Evolutionary conservation across 2,888 invertebrate species (phyloP).

Genomic region (Geotrupes spiniger): DNA sequence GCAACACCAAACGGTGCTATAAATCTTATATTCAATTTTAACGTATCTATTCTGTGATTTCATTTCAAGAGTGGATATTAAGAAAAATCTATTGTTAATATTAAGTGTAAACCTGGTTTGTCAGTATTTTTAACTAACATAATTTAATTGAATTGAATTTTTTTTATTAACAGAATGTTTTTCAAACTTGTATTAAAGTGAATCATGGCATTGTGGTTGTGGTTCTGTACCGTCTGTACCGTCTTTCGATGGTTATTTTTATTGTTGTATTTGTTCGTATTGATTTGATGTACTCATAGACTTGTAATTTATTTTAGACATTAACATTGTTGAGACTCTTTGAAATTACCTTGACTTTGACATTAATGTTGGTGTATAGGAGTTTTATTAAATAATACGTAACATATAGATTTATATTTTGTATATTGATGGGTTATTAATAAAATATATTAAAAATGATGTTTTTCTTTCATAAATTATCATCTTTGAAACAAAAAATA

Average conservation of each 20-base stretch:
- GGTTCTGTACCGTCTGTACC: not conserved
- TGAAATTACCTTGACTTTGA: too few relatives aligned
- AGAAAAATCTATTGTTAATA: constrained; percentile 3
- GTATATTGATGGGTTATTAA: too few relatives aligned
- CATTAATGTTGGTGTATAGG: constrained; percentile 2
- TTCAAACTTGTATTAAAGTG: not conserved
- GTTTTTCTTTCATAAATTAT: too few relatives aligned
- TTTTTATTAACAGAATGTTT: not conserved
- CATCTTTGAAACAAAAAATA: too few relatives aligned
- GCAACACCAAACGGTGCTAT: constrained; percentile 9
- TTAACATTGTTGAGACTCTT: constrained; percentile 7
- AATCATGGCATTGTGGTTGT: not conserved
- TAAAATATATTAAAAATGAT: too few relatives aligned
- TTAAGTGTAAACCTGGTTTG: not conserved
- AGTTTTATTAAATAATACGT: constrained; percentile 3
- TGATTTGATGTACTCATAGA: constrained; percentile 5
- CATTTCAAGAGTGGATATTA: constrained; percentile 8
- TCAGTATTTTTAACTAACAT: constrained; percentile 8
- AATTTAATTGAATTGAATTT: not conserved
- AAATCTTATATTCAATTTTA: constrained; percentile 6
- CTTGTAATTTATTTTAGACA: constrained; percentile 11
- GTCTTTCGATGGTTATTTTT: not conserved
- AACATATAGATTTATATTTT: too few relatives aligned
- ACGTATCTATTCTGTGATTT: constrained; percentile 10
- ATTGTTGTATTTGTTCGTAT: constrained; percentile 3